Evolutionary conservation across 2,888 invertebrate genomes (phyloP), one percentile per base, ranked within the genome.

Genomic region (Hyppa rectilinea): DNA sequence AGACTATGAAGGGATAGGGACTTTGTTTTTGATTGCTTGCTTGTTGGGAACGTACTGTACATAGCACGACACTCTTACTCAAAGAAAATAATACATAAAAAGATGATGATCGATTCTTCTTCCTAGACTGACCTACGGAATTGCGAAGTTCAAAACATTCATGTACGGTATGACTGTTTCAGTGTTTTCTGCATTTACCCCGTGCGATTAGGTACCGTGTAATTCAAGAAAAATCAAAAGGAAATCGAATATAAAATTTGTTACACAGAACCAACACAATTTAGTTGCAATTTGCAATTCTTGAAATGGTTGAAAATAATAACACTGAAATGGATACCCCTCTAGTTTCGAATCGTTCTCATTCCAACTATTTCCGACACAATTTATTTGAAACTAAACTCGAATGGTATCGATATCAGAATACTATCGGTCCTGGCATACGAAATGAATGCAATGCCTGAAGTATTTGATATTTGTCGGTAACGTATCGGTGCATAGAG

Each of bases 401-500:
- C 31, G 34, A 75, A 65, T 70, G 14, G 31, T 80, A 76, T 81
- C 59, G 55, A 47, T 78, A 66, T 81, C 71, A 43, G 31, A 55
- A 23, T 43, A 56, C 23, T 76, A 78, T 71, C 81, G 26, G 63
- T 52, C 47, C 38, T 50, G 56, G 29, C 62, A 52, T 50, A 49
- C 23, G 60, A 47, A 68, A 80, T 68, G 47, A 67, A 81, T 59
- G 68, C 63, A 65, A 84, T 65, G 60, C 31, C 34, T 62, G 64
- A 82, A 82, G 53, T 78, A 75, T 71, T 84, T 47, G 62, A 75
- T 78, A 78, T 62, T 71, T 74, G 80, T 68, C 55, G 64, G 56
- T 63, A 76, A 76, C 64, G 50, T 73, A 84, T 82, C 63, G 84
- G 67, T 66, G 40, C 74, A 64, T 66, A 49, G 49, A 47, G 38